Evolutionary conservation across 2,888 invertebrate genomes (phyloP), one percentile per base, ranked within the genome.

Genomic region (Nymphalis polychloros): DNA sequence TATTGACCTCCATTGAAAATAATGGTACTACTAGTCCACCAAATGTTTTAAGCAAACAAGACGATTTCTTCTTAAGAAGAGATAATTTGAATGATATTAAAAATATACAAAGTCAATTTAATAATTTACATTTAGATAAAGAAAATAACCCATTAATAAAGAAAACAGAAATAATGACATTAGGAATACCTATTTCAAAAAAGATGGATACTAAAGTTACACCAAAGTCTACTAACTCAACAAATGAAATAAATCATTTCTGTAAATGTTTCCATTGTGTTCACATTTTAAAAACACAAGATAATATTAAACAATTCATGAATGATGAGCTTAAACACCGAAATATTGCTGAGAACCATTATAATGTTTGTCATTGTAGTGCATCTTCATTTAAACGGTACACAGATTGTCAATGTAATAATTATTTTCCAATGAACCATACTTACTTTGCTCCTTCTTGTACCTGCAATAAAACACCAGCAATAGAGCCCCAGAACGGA

Each of bases 1-100:
- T 78, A 8, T 70, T 84, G 63, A 67, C 77, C 52, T 73, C 83
- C n/a, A 73, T 80, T 67, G 81, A 82, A 68, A 85, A 84, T 68
- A 73, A 55, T 20, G 76, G 75, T 59, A 13, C 35, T n/a, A 59
- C 68, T 0, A 75, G 72, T 17, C 81, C 83, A 53, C 80, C 81
- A 31, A 87, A 87, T 74, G 67, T 81, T 7, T 72, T 84, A 6
- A 75, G 72, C 20, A 86, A 80, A 75, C 81, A 85, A 69, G 80
- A 85, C 70, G 82, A 84, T 67, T 92, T 92, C 72, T 92, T 92
- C 70, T 79, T 92, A 66, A 86, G 79, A 72, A 81, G 84, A 52
- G 84, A 84, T 47, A 85, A 87, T 72, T 75, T 87, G 61, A 76
- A 75, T 81, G 35, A 66, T 78, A 69, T 70, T 77, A 17, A 74